A percentile compares a stretch with the other conserved stretches of the same genome.
phyloP scores from a whole-genome alignment of 2,113 vertebrate species.

The Carassius gibelio region DNA sequence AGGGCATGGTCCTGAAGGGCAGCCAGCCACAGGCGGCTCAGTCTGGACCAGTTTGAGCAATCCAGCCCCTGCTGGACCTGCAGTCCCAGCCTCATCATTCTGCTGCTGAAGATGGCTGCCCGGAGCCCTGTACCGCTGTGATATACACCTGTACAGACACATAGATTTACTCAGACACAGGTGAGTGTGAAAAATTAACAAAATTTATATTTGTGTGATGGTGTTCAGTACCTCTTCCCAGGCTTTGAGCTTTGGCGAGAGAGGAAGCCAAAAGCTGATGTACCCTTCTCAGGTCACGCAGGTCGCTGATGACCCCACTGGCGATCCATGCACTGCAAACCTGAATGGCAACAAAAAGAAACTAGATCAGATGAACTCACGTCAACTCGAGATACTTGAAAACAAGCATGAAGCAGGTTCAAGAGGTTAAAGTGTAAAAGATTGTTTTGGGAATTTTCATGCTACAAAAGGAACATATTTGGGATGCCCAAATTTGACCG shows the following conservation, averaged over 20 bases:
- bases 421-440: neutral
- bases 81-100: slow-evolving; percentile 47
- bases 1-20: slow-evolving; percentile 89
- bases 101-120: slow-evolving; percentile 58
- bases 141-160: slow-evolving; percentile 84
- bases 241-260: slow-evolving; percentile 88
- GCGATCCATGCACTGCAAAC: slow-evolving; percentile 95
- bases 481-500: neutral
- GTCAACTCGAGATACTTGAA: neutral
- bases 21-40: slow-evolving; percentile 87
- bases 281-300: slow-evolving; percentile 87
- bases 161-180: neutral
- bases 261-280: slow-evolving; percentile 90
- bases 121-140: slow-evolving; percentile 82
- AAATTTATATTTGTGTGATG: neutral
- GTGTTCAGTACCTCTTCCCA: slow-evolving; percentile 86
- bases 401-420: neutral
- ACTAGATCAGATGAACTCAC: neutral
- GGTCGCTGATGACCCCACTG: slow-evolving; percentile 89
- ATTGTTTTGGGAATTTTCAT: neutral
- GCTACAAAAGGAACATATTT: neutral
- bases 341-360: slow-evolving; percentile 66
- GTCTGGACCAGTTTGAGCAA: slow-evolving; percentile 84
- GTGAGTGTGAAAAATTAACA: too few species aligned
- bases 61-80: slow-evolving; percentile 61